Evolutionary conservation across 2,888 invertebrate species (phyloP).

Genomic region (Acronicta psi): DNA sequence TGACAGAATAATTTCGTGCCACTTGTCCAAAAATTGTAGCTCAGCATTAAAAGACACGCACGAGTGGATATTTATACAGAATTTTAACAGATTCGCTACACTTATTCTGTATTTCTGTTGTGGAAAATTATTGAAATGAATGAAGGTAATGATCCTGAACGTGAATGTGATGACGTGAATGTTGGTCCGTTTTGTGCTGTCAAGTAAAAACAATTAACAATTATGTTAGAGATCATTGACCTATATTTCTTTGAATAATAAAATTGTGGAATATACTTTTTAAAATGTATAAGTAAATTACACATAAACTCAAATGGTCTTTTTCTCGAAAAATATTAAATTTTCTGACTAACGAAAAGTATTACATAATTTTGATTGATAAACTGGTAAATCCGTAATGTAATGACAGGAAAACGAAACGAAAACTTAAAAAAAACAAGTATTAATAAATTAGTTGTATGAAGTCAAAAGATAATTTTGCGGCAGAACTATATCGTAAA

Average conservation of each 20-base stretch:
- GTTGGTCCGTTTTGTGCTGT: background rate
- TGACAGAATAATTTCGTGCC: slow-evolving; percentile 1
- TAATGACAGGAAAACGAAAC: too few species aligned
- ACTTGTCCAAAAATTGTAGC: background rate
- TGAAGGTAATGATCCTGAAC: background rate
- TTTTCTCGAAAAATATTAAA: too few species aligned
- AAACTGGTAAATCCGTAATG: too few species aligned
- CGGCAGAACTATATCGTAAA: too few species aligned
- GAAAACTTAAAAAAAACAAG: too few species aligned
- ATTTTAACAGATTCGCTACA: slow-evolving; percentile 15
- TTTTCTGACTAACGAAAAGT: too few species aligned
- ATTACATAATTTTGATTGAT: too few species aligned
- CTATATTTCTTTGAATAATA: background rate
- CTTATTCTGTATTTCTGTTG: background rate
- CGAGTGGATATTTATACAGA: background rate
- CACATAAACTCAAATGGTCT: too few species aligned
- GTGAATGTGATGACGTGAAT: background rate
- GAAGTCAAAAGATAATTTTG: too few species aligned
- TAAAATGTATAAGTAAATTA: too few species aligned
- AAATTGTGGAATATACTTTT: too few species aligned
- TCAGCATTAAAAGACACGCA: slow-evolving; percentile 2
- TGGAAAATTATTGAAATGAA: slow-evolving; percentile 2
- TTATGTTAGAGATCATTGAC: background rate
- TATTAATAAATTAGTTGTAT: too few species aligned
- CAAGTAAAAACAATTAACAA: background rate